A percentile compares a stretch with the other conserved stretches of the same genome.
Evolutionary conservation across 2,797 vertebrate species (phyloP).

Genomic region (Anabacerthia variegaticeps): DNA sequence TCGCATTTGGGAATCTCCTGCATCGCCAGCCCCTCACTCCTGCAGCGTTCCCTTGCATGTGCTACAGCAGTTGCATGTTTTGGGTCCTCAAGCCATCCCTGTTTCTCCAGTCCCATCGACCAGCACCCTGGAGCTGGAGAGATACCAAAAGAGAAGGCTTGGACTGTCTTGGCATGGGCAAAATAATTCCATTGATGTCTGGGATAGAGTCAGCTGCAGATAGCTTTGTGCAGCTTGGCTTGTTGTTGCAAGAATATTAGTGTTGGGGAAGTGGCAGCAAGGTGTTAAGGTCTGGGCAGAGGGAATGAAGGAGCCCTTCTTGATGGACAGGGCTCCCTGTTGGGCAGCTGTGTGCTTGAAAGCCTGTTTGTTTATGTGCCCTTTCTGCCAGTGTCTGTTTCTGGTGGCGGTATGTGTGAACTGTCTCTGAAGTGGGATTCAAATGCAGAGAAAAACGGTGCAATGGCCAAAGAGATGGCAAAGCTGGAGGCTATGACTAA

Average conservation of each 20-base stretch:
- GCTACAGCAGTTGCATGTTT: neutral
- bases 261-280: neutral
- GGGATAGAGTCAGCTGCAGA: neutral
- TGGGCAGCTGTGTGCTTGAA: neutral
- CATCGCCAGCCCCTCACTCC: accelerated
- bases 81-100: neutral
- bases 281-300: neutral
- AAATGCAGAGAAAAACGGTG: neutral
- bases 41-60: neutral
- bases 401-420: neutral
- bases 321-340: neutral
- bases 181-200: neutral
- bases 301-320: neutral
- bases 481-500: neutral
- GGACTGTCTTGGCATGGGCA: neutral
- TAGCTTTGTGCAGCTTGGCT: neutral
- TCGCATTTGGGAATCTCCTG: neutral
- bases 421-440: neutral
- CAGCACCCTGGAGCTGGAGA: neutral
- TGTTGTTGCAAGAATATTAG: neutral
- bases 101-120: neutral
- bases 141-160: neutral
- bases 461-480: neutral
- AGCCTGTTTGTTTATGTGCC: neutral
- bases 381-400: neutral